Conservation (phyloP, 2,888 invertebrate species). For the Agrypnus murinus region DNA sequence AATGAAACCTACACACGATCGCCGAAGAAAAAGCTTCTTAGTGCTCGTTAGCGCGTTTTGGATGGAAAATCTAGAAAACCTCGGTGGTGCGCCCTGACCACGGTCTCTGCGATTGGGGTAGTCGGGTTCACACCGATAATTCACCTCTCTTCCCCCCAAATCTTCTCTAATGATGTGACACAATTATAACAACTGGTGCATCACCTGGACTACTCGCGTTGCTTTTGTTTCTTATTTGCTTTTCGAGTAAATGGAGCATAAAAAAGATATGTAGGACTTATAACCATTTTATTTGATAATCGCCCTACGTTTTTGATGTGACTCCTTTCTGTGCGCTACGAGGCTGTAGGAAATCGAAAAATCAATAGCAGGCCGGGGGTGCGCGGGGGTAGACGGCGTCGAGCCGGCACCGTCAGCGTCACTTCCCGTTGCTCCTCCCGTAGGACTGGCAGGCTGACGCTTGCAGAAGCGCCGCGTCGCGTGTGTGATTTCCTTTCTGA, state of each 20-base stretch:
- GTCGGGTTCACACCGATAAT: conserved; percentile 45
- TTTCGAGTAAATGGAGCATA: conserved; percentile 17
- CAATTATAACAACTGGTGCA: conserved; percentile 32
- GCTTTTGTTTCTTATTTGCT: conserved; percentile 9
- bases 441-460: conserved; percentile 54
- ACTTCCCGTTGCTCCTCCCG: conserved; percentile 59
- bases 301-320: conserved; percentile 59
- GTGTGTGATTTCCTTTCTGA: conserved; percentile 51
- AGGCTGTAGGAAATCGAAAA: conserved; percentile 59
- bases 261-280: conserved; percentile 50
- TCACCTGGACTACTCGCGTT: conserved; percentile 1
- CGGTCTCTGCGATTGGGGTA: conserved; percentile 53
- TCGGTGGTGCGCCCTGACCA: conserved; percentile 51
- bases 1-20: conserved; percentile 54
- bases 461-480: conserved; percentile 52
- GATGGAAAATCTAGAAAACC: conserved; percentile 34
- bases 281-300: conserved; percentile 59
- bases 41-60: conserved; percentile 11
- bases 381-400: conserved; percentile 56
- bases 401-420: conserved; percentile 58
- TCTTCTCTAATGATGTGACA: conserved; percentile 33
- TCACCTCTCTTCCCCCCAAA: conserved; percentile 36
- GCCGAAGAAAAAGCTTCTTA: conserved; percentile 41
- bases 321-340: conserved; percentile 60
- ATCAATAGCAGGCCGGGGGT: conserved; percentile 57